Conservation (phyloP, 1,140 invertebrate species). For the Zaprionus lachaisei region DNA sequence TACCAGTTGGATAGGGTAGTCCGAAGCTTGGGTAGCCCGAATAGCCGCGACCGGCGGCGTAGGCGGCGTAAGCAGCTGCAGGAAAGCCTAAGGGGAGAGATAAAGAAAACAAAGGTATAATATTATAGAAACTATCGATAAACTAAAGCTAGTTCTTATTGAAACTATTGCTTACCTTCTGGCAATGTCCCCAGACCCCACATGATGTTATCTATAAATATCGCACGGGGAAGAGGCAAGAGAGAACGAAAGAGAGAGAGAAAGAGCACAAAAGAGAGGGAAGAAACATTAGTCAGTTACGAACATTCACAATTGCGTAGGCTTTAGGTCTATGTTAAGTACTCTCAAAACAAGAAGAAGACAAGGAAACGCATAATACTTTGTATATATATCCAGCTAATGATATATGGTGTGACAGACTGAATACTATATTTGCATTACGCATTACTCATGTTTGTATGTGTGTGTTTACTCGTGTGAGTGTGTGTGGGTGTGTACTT, state of each 20-base stretch:
- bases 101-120: neutral
- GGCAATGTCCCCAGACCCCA: conserved; percentile 98
- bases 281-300: conserved; percentile 61
- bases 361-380: conserved; percentile 13
- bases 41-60: conserved; percentile 96
- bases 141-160: neutral
- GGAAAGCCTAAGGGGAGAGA: conserved; percentile 91
- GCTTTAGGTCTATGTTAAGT: conserved; percentile 52
- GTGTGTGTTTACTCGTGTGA: neutral
- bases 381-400: conserved; percentile 33
- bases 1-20: conserved; percentile 98
- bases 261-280: conserved; percentile 69
- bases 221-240: conserved; percentile 43
- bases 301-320: conserved; percentile 52
- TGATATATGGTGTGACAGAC: conserved; percentile 53
- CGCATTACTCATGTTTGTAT: neutral
- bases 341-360: neutral
- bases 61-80: conserved; percentile 95
- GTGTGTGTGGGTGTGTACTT: conserved; percentile 50
- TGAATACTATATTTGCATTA: conserved; percentile 41
- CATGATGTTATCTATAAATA: conserved; percentile 94
- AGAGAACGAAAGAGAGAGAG: conserved; percentile 40
- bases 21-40: conserved; percentile 98
- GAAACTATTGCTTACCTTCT: conserved; percentile 91
- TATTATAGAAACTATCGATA: neutral